Base-by-base conservation (phyloP, 2,113 vertebrate species). In the Gnathonemus echidnorhynchus region DNA sequence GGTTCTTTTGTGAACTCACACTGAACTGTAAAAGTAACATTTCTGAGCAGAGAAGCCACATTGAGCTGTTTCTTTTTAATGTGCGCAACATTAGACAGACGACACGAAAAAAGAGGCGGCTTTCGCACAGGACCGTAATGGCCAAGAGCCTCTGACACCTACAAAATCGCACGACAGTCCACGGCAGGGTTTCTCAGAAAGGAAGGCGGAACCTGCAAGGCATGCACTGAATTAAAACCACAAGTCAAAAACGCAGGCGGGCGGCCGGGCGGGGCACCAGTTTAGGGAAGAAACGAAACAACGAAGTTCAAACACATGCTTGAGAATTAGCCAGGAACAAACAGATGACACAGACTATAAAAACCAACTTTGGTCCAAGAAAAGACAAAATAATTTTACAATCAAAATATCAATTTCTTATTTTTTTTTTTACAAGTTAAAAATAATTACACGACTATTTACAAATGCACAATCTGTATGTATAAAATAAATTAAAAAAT, bases 401-500 rank as follows among this genome's bases (percentile, higher is more conserved):
- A 96, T 97, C 97, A 98, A 97, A 98, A 97, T 97, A 97, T 97
- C 96, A 96, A 97, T 97, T 93, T 91, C 91, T 94, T 91, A 21
- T 88, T 88, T 92, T 53, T 53, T 52, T 97, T 96, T 98, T 95
- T 97, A 98, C 97, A 98, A 92, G 95, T 96, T 96, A 95, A 96
- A 97, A 98, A 97, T 99, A 98, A 98, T 98, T 98, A 99, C 97
- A 99, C 96, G 95, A 92, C 93, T 98, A 98, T 99, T 96, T 99
- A 99, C 98, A 99, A 97, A 97, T 98, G 95, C 97, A 98, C 97
- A 98, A 94, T 93, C 92, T 94, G 94, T 98, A 98, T 97, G 96
- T 99, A 99, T 97, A 99, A 99, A 99, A 99, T 99, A 99, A 99
- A 97, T 99, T 21, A 99, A 99, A 97, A 97, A 97, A 87, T 87